phyloP scores from a whole-genome alignment of 2,888 invertebrate genomes.

The Erebia epiphron region DNA sequence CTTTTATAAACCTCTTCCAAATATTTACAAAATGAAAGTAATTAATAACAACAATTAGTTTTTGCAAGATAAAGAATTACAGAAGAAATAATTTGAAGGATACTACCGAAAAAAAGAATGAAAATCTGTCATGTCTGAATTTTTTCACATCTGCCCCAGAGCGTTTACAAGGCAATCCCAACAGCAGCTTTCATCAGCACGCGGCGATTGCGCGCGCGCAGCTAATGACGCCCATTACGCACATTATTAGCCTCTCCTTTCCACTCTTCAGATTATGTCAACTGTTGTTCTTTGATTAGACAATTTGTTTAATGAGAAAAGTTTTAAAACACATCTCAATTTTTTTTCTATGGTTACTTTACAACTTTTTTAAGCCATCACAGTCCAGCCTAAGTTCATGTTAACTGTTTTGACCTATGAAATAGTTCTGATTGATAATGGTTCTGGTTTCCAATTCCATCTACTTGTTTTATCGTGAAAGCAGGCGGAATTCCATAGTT shows the following conservation, averaged over 20 bases:
- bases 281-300: constrained; percentile 41
- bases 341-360: too few relatives aligned
- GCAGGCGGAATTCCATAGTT: too few relatives aligned
- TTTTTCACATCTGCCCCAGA: constrained; percentile 45
- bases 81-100: background rate
- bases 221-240: constrained; percentile 72
- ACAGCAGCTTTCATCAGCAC: constrained; percentile 70
- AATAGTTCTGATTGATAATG: too few relatives aligned
- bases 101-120: background rate
- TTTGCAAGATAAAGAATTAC: background rate
- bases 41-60: too few relatives aligned
- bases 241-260: constrained; percentile 61
- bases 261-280: constrained; percentile 42
- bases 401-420: too few relatives aligned
- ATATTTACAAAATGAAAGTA: too few relatives aligned
- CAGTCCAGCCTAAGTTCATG: too few relatives aligned
- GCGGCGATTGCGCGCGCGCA: constrained; percentile 72
- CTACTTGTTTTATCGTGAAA: too few relatives aligned
- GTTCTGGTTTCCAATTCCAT: too few relatives aligned
- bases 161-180: constrained; percentile 77
- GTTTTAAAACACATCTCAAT: background rate
- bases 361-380: too few relatives aligned
- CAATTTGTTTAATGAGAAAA: constrained; percentile 31
- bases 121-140: constrained; percentile 49
- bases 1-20: too few relatives aligned